Conservation (phyloP, 1,140 invertebrate species). For the Alviniconcha marisindica region DNA sequence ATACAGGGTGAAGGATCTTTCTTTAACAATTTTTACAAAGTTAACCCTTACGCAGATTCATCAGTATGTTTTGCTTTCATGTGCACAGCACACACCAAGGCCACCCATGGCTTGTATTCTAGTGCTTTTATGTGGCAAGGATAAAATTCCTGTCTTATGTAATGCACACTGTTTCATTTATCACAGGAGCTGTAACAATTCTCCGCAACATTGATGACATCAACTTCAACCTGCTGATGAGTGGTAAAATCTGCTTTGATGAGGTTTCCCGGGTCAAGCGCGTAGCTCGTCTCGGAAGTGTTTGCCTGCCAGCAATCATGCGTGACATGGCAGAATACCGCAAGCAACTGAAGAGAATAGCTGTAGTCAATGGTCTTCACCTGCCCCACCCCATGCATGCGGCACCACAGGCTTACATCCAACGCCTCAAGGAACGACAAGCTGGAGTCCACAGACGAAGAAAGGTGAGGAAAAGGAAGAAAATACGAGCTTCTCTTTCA, state of each 20-base stretch:
- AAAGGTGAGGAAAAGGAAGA: conserved; percentile 57
- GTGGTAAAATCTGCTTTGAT: conserved; percentile 73
- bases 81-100: too few species aligned
- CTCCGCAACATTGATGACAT: conserved; percentile 72
- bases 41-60: too few species aligned
- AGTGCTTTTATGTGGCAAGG: too few species aligned
- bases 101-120: too few species aligned
- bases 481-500: background rate
- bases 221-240: conserved; percentile 72
- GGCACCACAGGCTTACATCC: conserved; percentile 56
- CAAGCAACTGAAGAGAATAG: conserved; percentile 67
- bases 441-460: conserved; percentile 44
- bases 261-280: conserved; percentile 70
- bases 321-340: conserved; percentile 69
- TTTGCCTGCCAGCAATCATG: conserved; percentile 72
- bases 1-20: too few species aligned
- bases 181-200: conserved; percentile 73
- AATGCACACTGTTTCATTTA: background rate
- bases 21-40: too few species aligned
- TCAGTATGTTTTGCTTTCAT: too few species aligned
- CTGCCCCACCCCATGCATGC: conserved; percentile 51
- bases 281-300: conserved; percentile 65
- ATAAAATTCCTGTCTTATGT: too few species aligned
- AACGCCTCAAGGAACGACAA: conserved; percentile 54
- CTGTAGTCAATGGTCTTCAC: conserved; percentile 67